phyloP scores from a whole-genome alignment of 1,140 invertebrate genomes.

The Grapholita molesta region DNA sequence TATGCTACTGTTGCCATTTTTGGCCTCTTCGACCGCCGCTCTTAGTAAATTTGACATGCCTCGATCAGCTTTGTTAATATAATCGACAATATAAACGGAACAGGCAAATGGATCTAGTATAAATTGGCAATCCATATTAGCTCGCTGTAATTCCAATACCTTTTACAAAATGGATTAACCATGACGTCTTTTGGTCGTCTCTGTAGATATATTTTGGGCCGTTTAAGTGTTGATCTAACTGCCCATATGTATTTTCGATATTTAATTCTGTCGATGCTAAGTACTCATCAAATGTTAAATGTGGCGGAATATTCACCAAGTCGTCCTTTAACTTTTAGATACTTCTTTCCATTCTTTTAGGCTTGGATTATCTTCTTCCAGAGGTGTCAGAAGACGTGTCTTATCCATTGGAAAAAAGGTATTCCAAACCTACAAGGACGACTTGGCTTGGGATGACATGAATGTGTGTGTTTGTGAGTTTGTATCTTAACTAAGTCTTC shows the following conservation, averaged over 20 bases:
- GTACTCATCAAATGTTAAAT: too few relatives aligned
- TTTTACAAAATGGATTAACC: conserved; percentile 43
- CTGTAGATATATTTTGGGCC: not conserved
- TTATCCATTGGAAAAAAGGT: not conserved
- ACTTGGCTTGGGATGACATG: not conserved
- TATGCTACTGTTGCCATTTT: not conserved
- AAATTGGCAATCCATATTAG: conserved; percentile 52
- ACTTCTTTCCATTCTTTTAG: too few relatives aligned
- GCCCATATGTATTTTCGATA: not conserved
- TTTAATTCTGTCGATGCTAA: too few relatives aligned
- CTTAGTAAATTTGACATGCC: conserved; percentile 23
- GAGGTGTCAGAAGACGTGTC: too few relatives aligned
- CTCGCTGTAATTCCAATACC: conserved; percentile 33
- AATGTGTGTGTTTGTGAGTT: not conserved
- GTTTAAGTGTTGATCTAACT: not conserved
- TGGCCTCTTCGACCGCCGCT: not conserved
- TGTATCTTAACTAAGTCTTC: not conserved
- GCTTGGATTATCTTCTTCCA: too few relatives aligned
- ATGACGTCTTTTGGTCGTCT: conserved; percentile 21
- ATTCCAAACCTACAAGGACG: not conserved
- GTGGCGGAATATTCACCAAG: too few relatives aligned
- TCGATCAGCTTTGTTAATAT: conserved; percentile 28
- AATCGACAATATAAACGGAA: conserved; percentile 32
- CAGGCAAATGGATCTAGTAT: conserved; percentile 40
- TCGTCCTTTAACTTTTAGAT: too few relatives aligned